Conservation (phyloP, 2,113 vertebrate genomes). For the Scomber colias region DNA sequence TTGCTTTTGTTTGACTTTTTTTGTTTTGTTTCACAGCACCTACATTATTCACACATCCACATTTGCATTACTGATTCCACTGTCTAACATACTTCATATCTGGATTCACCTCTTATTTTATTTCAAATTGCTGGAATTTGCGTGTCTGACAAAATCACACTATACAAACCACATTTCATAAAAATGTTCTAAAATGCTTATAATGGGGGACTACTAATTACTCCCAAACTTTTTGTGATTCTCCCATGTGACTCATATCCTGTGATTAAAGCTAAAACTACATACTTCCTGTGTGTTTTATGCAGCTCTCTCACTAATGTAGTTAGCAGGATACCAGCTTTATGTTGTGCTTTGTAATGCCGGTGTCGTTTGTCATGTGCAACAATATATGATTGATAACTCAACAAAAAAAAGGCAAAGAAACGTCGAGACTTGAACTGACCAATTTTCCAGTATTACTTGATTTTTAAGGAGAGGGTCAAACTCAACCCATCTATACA, state of each 20-base stretch:
- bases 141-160: not conserved
- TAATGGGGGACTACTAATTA: too few relatives aligned
- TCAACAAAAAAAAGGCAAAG: not conserved
- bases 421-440: not conserved
- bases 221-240: not conserved
- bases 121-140: too few relatives aligned
- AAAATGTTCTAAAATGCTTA: too few relatives aligned
- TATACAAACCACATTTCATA: not conserved
- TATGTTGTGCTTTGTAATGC: not conserved
- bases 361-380: not conserved
- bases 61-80: not conserved
- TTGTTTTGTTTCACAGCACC: too few relatives aligned
- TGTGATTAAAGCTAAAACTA: not conserved
- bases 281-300: not conserved
- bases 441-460: slow-evolving; percentile 1
- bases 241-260: not conserved
- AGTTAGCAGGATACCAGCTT: not conserved
- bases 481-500: not conserved
- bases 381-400: not conserved
- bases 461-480: not conserved
- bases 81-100: not conserved
- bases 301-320: too few relatives aligned
- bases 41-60: not conserved
- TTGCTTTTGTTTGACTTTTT: too few relatives aligned
- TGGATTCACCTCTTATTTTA: too few relatives aligned